Percentiles rank a stretch among this genome's conserved stretches.
These are phyloP conservation scores for Remorina albescens DNA, from an alignment of 2,797 vertebrate genomes.

Conservation along the genomic window DNA sequence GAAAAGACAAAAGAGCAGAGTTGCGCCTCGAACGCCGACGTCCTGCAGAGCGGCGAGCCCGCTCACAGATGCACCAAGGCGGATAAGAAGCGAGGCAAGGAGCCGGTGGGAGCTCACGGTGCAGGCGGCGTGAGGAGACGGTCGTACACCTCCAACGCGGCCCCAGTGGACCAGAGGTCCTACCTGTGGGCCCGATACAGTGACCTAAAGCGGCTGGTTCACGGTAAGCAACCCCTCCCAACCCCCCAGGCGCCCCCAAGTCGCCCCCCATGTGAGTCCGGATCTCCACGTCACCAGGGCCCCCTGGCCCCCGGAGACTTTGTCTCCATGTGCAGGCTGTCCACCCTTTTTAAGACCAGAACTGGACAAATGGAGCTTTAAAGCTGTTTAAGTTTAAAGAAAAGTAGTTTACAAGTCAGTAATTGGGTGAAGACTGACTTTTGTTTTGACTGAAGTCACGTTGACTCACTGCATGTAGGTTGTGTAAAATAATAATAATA, in stretches of 20 bases:
- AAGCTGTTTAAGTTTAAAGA: not conserved
- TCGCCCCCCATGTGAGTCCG: not conserved
- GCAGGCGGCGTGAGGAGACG: conserved; percentile 59
- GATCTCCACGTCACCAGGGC: conserved; percentile 25
- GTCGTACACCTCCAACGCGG: conserved; percentile 65
- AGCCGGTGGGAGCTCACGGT: conserved; percentile 55
- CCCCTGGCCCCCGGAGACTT: conserved; percentile 21
- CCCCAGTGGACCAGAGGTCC: conserved; percentile 65
- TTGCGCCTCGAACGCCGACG: conserved; percentile 36
- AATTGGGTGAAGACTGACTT: too few species aligned
- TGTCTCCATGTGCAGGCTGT: conserved; percentile 10
- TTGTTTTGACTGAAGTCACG: too few species aligned
- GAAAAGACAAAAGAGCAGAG: conserved; percentile 46
- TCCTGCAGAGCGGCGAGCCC: conserved; percentile 14
- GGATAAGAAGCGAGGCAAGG: conserved; percentile 66
- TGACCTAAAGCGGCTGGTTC: conserved; percentile 80
- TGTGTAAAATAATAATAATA: too few species aligned
- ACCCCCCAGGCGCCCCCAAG: too few species aligned
- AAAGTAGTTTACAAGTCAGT: not conserved
- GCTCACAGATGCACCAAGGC: conserved; percentile 51
- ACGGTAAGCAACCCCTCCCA: conserved; percentile 80
- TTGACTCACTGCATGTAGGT: too few species aligned
- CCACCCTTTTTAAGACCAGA: too few species aligned
- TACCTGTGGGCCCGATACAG: conserved; percentile 82
- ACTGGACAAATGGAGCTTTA: too few species aligned